Base-by-base conservation (phyloP, 1,140 invertebrate species). In the Drosophila grimshawi region DNA sequence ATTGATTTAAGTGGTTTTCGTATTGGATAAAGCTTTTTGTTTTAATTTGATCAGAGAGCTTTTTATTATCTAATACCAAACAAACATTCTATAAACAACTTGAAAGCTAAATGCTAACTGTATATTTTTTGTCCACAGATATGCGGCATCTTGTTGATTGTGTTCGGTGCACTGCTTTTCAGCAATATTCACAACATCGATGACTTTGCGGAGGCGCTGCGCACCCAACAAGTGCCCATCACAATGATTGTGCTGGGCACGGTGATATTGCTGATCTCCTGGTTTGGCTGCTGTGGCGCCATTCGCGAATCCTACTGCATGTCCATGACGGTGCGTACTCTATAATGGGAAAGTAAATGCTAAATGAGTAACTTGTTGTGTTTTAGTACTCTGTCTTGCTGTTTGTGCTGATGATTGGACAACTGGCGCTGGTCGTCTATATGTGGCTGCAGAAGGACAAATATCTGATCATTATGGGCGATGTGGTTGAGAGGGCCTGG, bases 241-340 rank as follows among this genome's bases (percentile, higher is more conserved):
- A 92, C 95, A 4, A 93, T 97, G 74, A 96, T 97, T 71, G 92
- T 96, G 49, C 91, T 96, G 74, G 97, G 97, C 4, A 93, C 94
- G 1, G 92, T 97, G 49, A 95, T 97, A 67, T 96, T 97, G 86
- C 69, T 96, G 32, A 95, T 97, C 64, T 95, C 96, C 5, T 97
- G 97, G 94, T 96, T 97, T 86, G 97, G 97, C 78, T 97, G 97
- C 92, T 97, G 96, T 86, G 97, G 97, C 39, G 96, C 97, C 6
- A 95, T 97, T 59, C 94, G 96, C 57, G 96, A 97, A 91, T 97
- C 95, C 82, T 95, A 96, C 80, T 97, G 96, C 93, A 97, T 97
- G 96, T 94, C 96, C 27, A 94, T 96, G 86, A 96, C 96, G 80
- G 96, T 97, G 92, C 94, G 93, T 92, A 59, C 11, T 10, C 19